A percentile compares a stretch with the other conserved stretches of the same genome.
Conservation (phyloP, 1,140 invertebrate genomes). For the Calosoma granatense region DNA sequence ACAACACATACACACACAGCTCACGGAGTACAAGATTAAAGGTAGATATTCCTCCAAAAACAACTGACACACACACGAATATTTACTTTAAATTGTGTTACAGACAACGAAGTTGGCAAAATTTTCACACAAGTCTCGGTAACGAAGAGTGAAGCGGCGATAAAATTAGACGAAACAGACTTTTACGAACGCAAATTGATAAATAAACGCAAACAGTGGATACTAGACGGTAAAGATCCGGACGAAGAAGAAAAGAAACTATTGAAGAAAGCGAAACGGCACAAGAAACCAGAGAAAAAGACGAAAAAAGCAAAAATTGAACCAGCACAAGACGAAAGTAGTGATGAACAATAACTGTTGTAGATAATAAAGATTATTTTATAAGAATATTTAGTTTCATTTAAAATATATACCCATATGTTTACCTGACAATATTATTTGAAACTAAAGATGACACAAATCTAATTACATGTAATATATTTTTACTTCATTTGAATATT, state of each 20-base stretch:
- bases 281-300: conserved; percentile 31
- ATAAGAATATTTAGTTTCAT: neutral
- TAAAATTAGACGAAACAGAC: conserved; percentile 81
- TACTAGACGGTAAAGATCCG: conserved; percentile 73
- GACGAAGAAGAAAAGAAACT: conserved; percentile 58
- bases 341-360: too few relatives aligned
- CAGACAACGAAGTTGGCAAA: conserved; percentile 71
- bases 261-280: conserved; percentile 40
- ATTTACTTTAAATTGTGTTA: conserved; percentile 20
- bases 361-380: neutral
- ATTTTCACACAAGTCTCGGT: conserved; percentile 89
- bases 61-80: neutral
- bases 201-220: conserved; percentile 79
- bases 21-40: conserved; percentile 75
- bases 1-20: conserved; percentile 68
- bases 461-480: too few relatives aligned
- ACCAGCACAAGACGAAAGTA: too few relatives aligned
- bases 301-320: neutral
- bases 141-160: conserved; percentile 81
- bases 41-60: conserved; percentile 40
- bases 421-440: too few relatives aligned
- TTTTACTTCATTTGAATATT: too few relatives aligned
- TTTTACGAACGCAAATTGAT: conserved; percentile 82
- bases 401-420: too few relatives aligned
- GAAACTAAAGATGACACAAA: too few relatives aligned